A percentile compares a stretch with the other conserved stretches of the same genome.
These are phyloP conservation scores for Helicoverpa assulta DNA, from an alignment of 2,888 invertebrate genomes.

Conservation along the genomic window DNA sequence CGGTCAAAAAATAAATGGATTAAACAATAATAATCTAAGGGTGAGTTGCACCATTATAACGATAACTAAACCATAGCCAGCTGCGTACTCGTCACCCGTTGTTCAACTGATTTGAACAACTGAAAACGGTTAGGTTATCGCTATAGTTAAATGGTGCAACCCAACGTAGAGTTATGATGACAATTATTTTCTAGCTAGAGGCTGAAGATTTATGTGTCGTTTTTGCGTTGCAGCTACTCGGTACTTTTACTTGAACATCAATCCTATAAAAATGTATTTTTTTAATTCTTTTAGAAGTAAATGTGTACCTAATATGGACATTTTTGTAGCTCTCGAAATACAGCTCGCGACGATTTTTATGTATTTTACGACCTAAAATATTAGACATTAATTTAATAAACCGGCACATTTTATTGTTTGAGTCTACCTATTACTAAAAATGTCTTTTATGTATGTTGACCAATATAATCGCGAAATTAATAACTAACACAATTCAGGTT, in stretches of 20 bases:
- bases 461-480: constrained; percentile 14
- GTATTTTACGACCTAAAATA: constrained; percentile 16
- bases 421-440: constrained; percentile 28
- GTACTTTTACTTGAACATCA: too few species aligned
- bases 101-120: too few species aligned
- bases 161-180: constrained; percentile 2
- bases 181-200: neutral
- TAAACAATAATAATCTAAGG: constrained; percentile 21
- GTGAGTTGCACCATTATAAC: neutral
- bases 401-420: constrained; percentile 12
- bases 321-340: neutral
- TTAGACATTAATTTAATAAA: neutral
- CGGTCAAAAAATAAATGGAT: constrained; percentile 76
- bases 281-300: neutral
- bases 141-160: too few species aligned
- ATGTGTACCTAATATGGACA: neutral
- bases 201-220: too few species aligned
- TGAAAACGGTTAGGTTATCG: too few species aligned
- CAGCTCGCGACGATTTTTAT: neutral
- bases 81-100: too few species aligned
- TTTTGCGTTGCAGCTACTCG: too few species aligned
- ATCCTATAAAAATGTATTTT: neutral
- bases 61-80: too few species aligned
- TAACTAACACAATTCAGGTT: constrained; percentile 2
- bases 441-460: constrained; percentile 24